Evolutionary conservation across 2,797 vertebrate species (phyloP).

Genomic region (Podarcis siculus): DNA sequence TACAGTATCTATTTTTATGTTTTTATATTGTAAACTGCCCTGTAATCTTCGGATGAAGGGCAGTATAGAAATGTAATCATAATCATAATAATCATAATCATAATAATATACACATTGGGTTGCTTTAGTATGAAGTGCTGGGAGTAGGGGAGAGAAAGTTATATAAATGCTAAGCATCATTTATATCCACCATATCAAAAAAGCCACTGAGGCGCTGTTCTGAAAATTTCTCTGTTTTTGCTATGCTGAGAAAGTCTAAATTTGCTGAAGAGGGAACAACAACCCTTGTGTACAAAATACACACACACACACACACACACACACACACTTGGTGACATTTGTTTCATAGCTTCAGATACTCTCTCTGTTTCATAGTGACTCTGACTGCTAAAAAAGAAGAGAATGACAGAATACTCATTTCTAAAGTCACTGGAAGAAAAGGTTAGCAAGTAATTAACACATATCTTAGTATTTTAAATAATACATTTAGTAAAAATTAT

Average conservation of each 20-base stretch:
- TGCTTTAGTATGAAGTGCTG: background rate
- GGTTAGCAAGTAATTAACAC: background rate
- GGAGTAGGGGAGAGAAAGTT: background rate
- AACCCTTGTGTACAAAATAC: too few relatives aligned
- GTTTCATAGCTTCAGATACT: background rate
- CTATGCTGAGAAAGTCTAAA: too few relatives aligned
- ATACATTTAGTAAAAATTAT: background rate
- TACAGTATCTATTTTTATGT: too few relatives aligned
- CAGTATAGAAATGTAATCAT: background rate
- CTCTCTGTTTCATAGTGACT: background rate
- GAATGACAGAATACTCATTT: background rate
- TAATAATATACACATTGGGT: too few relatives aligned
- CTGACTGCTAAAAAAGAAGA: background rate
- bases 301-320: too few relatives aligned
- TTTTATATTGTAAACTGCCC: too few relatives aligned
- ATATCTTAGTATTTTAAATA: background rate
- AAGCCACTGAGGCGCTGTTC: too few relatives aligned
- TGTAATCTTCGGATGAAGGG: too few relatives aligned
- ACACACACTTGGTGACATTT: too few relatives aligned
- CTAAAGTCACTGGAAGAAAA: background rate
- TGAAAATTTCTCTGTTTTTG: too few relatives aligned
- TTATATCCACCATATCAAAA: background rate
- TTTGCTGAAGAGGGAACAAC: too few relatives aligned
- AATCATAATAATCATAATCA: too few relatives aligned
- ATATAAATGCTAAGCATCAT: background rate